Conservation (phyloP, 2,797 vertebrate genomes). For the Typhlichthys eigenmanni region DNA sequence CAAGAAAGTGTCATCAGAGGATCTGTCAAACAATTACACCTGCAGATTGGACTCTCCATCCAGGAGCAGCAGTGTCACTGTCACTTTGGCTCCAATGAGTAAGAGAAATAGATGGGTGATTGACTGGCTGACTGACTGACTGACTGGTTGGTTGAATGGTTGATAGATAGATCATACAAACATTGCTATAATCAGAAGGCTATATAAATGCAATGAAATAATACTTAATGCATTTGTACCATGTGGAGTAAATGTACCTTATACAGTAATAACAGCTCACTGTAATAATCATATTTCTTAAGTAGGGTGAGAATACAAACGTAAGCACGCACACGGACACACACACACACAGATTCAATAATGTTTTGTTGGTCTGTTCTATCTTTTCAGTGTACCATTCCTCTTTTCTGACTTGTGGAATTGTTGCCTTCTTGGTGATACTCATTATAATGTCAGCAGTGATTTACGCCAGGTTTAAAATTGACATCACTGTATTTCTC, state of each 20-base stretch:
- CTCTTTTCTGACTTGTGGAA: constrained; percentile 2
- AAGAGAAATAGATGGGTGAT: neutral
- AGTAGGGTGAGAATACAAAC: too few species aligned
- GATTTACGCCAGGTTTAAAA: constrained; percentile 55
- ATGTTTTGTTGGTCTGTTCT: neutral
- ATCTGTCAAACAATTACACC: constrained; percentile 46
- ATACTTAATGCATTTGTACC: too few species aligned
- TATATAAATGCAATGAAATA: too few species aligned
- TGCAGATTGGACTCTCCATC: constrained; percentile 33
- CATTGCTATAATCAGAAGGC: too few species aligned
- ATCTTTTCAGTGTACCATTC: constrained; percentile 28
- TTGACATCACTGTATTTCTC: constrained; percentile 56
- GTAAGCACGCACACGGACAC: too few species aligned
- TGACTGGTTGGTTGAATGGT: too few species aligned
- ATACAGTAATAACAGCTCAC: neutral
- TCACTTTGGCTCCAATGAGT: constrained; percentile 46
- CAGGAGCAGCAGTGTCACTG: neutral
- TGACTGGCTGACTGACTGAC: too few species aligned
- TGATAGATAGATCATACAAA: too few species aligned
- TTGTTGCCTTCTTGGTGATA: constrained; percentile 7
- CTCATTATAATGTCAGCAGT: constrained; percentile 15
- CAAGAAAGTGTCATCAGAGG: constrained; percentile 35
- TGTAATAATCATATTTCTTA: neutral
- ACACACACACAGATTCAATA: neutral
- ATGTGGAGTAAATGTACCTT: neutral